phyloP scores from a whole-genome alignment of 2,113 vertebrate genomes.

The Urocolius indicus region DNA sequence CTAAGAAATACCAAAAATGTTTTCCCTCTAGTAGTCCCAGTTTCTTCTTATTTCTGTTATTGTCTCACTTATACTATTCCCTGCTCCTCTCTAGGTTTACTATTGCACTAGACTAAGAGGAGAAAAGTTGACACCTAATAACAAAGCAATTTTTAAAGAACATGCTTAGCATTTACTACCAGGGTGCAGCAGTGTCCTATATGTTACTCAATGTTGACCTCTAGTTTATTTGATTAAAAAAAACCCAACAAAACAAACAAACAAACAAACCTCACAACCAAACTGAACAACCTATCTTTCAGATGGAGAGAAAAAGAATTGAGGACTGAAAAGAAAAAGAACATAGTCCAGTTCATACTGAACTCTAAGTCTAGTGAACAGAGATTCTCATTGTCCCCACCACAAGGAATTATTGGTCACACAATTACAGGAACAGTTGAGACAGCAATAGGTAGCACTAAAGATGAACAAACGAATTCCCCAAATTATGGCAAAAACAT shows the following conservation, averaged over 20 bases:
- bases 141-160: not conserved
- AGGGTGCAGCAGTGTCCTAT: not conserved
- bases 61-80: not conserved
- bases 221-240: not conserved
- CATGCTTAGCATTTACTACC: not conserved
- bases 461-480: not conserved
- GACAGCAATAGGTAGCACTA: not conserved
- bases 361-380: not conserved
- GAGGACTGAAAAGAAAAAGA: not conserved
- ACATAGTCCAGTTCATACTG: not conserved
- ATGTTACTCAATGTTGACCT: not conserved
- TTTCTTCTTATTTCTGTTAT: not conserved
- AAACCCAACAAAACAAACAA: too few species aligned
- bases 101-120: not conserved
- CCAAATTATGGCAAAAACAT: not conserved
- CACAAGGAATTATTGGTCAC: not conserved
- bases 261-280: too few species aligned
- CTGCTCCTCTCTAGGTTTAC: not conserved
- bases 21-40: not conserved
- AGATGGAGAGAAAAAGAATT: not conserved
- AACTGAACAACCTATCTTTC: not conserved
- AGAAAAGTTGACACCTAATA: not conserved
- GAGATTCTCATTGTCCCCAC: not conserved
- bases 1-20: not conserved
- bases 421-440: not conserved